Conservation (phyloP, 2,113 vertebrate genomes). For the Serranochromis macrocephalus region DNA sequence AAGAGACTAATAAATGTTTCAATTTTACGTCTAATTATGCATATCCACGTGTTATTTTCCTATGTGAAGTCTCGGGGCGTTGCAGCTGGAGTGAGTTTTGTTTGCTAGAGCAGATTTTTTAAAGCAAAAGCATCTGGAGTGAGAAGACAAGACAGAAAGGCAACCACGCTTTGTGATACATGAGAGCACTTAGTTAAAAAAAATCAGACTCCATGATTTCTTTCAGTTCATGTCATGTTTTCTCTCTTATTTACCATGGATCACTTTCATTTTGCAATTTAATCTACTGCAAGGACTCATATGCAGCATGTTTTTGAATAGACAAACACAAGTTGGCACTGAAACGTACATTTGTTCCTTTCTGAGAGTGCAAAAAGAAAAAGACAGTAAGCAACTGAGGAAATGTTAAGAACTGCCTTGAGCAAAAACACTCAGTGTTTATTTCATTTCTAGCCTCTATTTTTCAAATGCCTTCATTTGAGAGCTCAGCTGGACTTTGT, state of each 20-base stretch:
- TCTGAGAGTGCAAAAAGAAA: background rate
- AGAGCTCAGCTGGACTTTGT: background rate
- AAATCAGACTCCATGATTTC: background rate
- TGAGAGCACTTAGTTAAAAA: background rate
- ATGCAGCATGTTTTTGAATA: background rate
- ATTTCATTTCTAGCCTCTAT: background rate
- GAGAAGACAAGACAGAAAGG: background rate
- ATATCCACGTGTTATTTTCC: background rate
- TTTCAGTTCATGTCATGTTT: background rate
- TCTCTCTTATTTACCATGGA: background rate
- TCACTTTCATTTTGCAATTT: conserved; percentile 1
- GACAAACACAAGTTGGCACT: background rate
- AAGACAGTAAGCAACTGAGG: background rate
- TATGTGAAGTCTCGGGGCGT: background rate
- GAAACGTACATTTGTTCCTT: background rate
- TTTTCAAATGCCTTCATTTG: conserved; percentile 12
- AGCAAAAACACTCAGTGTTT: background rate
- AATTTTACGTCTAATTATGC: background rate
- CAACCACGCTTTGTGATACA: background rate
- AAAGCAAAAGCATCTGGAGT: background rate
- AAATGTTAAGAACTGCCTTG: background rate
- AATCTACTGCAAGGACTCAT: background rate
- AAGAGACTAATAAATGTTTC: background rate
- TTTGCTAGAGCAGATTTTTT: background rate
- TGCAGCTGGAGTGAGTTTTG: background rate